phyloP scores from a whole-genome alignment of 2,888 invertebrate species.

The Hypercompe scribonia region DNA sequence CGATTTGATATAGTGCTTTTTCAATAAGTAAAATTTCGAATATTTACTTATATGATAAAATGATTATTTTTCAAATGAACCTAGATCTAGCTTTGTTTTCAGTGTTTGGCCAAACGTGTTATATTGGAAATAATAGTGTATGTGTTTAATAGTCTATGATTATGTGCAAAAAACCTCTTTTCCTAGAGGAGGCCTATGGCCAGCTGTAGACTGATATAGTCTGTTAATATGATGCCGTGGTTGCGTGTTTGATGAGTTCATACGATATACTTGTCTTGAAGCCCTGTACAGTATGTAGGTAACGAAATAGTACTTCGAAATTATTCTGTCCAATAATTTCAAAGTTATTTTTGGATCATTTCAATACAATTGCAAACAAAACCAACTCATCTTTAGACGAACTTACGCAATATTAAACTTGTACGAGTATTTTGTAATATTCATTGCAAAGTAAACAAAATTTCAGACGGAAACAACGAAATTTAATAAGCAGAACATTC shows the following conservation, averaged over 20 bases:
- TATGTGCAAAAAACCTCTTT: not conserved
- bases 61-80: not conserved
- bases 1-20: not conserved
- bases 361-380: not conserved
- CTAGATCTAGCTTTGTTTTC: not conserved
- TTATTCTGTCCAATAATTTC: not conserved
- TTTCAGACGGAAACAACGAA: slow-evolving; percentile 15
- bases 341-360: not conserved
- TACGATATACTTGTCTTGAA: too few species aligned
- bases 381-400: not conserved
- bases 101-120: not conserved
- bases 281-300: not conserved
- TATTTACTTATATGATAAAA: not conserved
- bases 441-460: slow-evolving; percentile 10
- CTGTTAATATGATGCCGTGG: too few species aligned
- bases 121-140: not conserved
- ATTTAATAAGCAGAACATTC: slow-evolving; percentile 36
- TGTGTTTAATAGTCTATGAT: not conserved
- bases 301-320: too few species aligned
- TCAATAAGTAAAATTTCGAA: not conserved
- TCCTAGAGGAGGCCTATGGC: too few species aligned
- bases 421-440: slow-evolving; percentile 6
- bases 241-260: not conserved
- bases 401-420: not conserved
- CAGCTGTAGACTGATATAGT: too few species aligned